Conservation (phyloP, 2,113 vertebrate genomes). For the Chaetura pelagica region DNA sequence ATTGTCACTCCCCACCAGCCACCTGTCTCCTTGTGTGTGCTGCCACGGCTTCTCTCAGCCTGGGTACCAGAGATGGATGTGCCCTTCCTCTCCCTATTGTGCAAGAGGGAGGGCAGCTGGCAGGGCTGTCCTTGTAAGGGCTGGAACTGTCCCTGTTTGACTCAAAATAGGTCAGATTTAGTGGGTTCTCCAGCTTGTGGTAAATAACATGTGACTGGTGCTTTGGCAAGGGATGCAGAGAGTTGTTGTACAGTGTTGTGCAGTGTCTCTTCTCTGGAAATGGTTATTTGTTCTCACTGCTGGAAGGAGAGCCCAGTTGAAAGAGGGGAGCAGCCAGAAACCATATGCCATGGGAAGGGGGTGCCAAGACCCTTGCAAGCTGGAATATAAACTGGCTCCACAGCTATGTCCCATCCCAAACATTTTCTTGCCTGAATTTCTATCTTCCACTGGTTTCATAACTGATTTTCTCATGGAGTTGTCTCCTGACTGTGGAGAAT, state of each 20-base stretch:
- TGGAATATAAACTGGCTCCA: background rate
- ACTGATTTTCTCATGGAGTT: background rate
- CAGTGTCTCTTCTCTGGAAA: background rate
- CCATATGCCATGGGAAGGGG: background rate
- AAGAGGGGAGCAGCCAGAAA: background rate
- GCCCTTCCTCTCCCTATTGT: constrained; percentile 6
- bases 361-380: background rate
- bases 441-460: background rate
- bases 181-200: constrained; percentile 1
- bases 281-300: background rate
- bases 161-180: constrained; percentile 33
- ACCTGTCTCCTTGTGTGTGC: background rate
- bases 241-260: background rate
- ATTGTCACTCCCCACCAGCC: constrained; percentile 16
- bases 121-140: background rate
- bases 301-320: background rate
- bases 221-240: background rate
- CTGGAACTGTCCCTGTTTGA: background rate
- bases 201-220: background rate
- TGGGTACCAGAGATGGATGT: background rate
- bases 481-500: background rate
- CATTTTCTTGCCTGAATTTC: background rate
- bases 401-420: background rate
- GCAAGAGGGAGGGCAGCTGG: constrained; percentile 30
- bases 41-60: background rate